Percentiles rank a stretch among this genome's conserved stretches.
These are phyloP conservation scores for Pollachius pollachius DNA, from an alignment of 2,113 vertebrate genomes.

Conservation along the genomic window DNA sequence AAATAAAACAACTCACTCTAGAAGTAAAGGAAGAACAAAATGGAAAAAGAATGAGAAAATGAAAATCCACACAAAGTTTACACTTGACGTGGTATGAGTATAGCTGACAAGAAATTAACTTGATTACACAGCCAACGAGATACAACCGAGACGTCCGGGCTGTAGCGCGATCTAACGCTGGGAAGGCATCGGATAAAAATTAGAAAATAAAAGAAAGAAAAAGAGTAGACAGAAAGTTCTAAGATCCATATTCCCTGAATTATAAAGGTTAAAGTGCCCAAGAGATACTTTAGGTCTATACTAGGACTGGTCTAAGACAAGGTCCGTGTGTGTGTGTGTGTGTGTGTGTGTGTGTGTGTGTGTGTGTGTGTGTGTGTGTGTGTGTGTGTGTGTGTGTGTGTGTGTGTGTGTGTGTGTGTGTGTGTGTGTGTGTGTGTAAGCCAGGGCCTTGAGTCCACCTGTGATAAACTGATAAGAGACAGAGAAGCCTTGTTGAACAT, in stretches of 20 bases:
- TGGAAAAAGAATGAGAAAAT: not conserved
- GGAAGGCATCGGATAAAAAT: slow-evolving; percentile 20
- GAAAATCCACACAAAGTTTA: not conserved
- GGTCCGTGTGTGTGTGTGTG: not conserved
- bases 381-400: not conserved
- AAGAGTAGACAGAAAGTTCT: slow-evolving; percentile 7
- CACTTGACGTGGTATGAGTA: not conserved
- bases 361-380: not conserved
- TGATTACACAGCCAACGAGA: not conserved
- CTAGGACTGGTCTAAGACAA: slow-evolving; percentile 15
- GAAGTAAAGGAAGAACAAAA: not conserved
- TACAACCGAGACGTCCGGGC: not conserved
- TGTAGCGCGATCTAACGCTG: not conserved
- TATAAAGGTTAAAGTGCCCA: slow-evolving; percentile 72
- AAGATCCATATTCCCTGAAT: slow-evolving; percentile 68
- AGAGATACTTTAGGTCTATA: slow-evolving; percentile 29
- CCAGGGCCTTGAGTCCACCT: not conserved
- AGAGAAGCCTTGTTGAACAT: slow-evolving; percentile 2
- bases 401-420: not conserved
- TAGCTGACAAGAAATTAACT: not conserved
- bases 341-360: not conserved
- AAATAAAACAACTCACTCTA: not conserved
- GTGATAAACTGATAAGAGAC: slow-evolving; percentile 16
- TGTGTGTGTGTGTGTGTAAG: not conserved
- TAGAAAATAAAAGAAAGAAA: slow-evolving; percentile 9